Percentiles rank a stretch among this genome's conserved stretches.
phyloP scores from a whole-genome alignment of 2,797 vertebrate genomes.

The Sparus aurata region DNA sequence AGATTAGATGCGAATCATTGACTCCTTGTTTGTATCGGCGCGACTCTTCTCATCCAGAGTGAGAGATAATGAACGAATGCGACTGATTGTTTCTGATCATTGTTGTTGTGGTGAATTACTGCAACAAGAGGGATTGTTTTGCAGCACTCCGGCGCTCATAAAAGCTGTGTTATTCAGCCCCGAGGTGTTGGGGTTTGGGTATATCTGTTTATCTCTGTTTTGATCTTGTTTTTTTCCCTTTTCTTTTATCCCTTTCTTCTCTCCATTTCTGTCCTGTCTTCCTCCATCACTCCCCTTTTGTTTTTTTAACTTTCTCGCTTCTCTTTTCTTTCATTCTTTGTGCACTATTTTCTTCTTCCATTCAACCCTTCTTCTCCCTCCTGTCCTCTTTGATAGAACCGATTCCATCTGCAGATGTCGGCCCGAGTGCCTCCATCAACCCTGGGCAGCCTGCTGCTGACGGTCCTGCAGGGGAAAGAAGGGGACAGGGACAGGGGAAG shows the following conservation, averaged over 20 bases:
- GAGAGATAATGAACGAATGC: constrained; percentile 74
- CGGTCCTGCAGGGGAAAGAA: constrained; percentile 85
- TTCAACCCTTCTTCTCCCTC: not conserved
- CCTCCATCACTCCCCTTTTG: constrained; percentile 13
- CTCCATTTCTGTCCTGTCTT: constrained; percentile 6
- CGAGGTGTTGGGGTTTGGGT: constrained; percentile 38
- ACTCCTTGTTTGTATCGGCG: constrained; percentile 74
- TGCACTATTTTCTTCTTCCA: not conserved
- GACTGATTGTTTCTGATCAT: constrained; percentile 72
- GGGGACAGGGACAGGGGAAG: constrained; percentile 65
- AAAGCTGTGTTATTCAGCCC: constrained; percentile 59
- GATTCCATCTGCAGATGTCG: constrained; percentile 93
- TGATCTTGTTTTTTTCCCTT: constrained; percentile 55
- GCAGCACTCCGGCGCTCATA: constrained; percentile 33
- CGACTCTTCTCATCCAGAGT: constrained; percentile 57
- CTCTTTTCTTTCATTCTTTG: not conserved
- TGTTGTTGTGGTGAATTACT: constrained; percentile 62
- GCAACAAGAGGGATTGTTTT: constrained; percentile 45
- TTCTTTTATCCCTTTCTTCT: constrained; percentile 6
- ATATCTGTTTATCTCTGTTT: constrained; percentile 61
- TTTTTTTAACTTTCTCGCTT: not conserved
- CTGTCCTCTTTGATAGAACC: constrained; percentile 83
- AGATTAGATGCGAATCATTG: constrained; percentile 80
- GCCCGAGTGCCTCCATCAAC: constrained; percentile 88
- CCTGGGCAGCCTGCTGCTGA: constrained; percentile 88